Percentiles rank a stretch among this genome's conserved stretches.
phyloP scores from a whole-genome alignment of 2,888 invertebrate species.

The Aphidoletes aphidimyza region DNA sequence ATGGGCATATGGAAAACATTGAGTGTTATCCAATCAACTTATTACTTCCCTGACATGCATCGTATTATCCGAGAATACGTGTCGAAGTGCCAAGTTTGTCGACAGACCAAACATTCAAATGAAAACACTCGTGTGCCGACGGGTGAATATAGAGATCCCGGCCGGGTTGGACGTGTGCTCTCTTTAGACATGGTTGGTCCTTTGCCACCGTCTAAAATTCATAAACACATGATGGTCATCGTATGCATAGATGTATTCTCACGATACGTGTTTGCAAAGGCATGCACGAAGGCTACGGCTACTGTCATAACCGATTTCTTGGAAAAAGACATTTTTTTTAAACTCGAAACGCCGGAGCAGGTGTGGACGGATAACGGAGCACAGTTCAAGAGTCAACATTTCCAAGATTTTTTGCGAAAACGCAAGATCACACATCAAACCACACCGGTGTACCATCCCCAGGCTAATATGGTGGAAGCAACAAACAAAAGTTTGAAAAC shows the following conservation, averaged over 20 bases:
- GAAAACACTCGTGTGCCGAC: background rate
- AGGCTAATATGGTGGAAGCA: background rate
- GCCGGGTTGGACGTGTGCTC: background rate
- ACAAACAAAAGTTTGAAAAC: slow-evolving; percentile 14
- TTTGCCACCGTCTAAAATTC: background rate
- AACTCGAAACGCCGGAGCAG: background rate
- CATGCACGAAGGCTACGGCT: background rate
- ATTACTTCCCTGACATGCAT: slow-evolving; percentile 39
- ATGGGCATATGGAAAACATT: background rate
- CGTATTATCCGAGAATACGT: background rate
- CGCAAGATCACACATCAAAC: background rate
- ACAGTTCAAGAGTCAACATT: background rate
- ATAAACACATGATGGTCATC: background rate
- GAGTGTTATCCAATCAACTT: background rate
- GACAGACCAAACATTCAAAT: background rate
- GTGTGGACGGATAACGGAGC: background rate
- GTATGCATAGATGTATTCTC: background rate
- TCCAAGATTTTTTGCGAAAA: background rate
- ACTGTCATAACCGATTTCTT: background rate
- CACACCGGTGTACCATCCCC: background rate
- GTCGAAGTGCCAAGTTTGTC: background rate
- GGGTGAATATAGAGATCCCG: background rate
- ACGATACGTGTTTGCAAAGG: background rate
- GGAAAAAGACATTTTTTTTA: background rate
- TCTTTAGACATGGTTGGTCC: background rate